Evolutionary conservation across 2,113 vertebrate genomes (phyloP), one percentile per base, ranked within the genome.

Genomic region (Caretta caretta): DNA sequence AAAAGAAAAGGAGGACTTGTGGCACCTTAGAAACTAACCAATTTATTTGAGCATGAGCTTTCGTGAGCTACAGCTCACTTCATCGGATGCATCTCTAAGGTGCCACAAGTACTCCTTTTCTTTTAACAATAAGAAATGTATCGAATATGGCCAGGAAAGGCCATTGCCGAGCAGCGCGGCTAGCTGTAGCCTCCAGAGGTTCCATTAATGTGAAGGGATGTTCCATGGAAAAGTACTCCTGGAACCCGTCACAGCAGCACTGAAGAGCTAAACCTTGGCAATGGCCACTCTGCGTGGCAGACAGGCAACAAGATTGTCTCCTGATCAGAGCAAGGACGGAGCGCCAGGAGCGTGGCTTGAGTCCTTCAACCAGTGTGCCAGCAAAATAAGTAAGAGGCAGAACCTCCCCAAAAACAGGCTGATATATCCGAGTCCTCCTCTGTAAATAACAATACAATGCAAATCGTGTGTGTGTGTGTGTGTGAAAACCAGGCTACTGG

Each of bases 391-490:
- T 62, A 6, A 62, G 59, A 31, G 59, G 59, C 59, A 31, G 27
- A 62, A 31, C 13, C 59, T 62, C 59, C 29, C 59, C 27, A 13
- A 11, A 25, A 42, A 2, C 2, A 0, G 7, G 24, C 20, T 82
- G 42, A 50, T 38, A 1, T 50, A 57, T 6, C 86, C 0, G 3
- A 31, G 49, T 24, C 9, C 29, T 51, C 49, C 49, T 20, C 24
- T 1, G 0, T 3, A 31, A 42, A 29, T 2, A 16, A 46, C 46
- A 6, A 17, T 24, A 2, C 42, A 25, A 0, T 10, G 11, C 56
- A 57, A 22, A 57, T 57, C 25, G 27, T 57, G 56, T 42, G 42
- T 42, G 42, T 42, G 38, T 50, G 54, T 24, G 54, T 56, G 57
- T 29, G 57, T 25, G 56, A 11, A 31, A 62, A 13, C 2, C 59